Conservation (phyloP, 2,113 vertebrate species). For the Numenius arquata region DNA sequence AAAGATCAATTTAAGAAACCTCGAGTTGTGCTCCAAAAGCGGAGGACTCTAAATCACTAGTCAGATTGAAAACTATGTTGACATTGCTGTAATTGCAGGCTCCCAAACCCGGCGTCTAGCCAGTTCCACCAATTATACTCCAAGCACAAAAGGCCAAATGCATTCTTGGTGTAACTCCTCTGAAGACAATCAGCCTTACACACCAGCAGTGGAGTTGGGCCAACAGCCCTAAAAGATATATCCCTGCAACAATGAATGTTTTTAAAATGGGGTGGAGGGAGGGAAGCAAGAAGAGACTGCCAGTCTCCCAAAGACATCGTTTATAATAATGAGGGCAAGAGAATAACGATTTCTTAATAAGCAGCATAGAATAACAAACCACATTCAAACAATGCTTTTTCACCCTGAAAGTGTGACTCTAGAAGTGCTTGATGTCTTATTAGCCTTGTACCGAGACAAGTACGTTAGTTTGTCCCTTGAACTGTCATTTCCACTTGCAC, state of each 20-base stretch:
- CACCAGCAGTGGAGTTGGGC: constrained; percentile 33
- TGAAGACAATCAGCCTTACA: constrained; percentile 27
- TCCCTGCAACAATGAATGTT: constrained; percentile 38
- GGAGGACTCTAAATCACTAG: not conserved
- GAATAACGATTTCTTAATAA: not conserved
- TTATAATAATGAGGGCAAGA: not conserved
- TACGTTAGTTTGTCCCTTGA: not conserved
- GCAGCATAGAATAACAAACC: not conserved
- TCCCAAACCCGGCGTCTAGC: not conserved
- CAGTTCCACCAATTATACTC: constrained; percentile 58
- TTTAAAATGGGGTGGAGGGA: constrained; percentile 23
- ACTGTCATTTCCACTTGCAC: not conserved
- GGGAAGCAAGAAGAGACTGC: constrained; percentile 36
- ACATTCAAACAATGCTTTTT: not conserved
- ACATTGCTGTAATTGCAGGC: not conserved
- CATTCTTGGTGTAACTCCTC: constrained; percentile 27
- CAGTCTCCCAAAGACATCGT: not conserved
- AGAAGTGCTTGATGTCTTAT: not conserved
- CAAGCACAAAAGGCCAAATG: constrained; percentile 39
- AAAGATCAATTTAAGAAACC: not conserved
- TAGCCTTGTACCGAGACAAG: not conserved
- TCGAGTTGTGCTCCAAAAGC: not conserved
- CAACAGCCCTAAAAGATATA: constrained; percentile 18
- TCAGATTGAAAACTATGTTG: not conserved
- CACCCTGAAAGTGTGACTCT: not conserved